Evolutionary conservation across 64 coral and sea anemone species (phyloP), one percentile per base, ranked within the genome.

Genomic region (Exaiptasia diaphana): DNA sequence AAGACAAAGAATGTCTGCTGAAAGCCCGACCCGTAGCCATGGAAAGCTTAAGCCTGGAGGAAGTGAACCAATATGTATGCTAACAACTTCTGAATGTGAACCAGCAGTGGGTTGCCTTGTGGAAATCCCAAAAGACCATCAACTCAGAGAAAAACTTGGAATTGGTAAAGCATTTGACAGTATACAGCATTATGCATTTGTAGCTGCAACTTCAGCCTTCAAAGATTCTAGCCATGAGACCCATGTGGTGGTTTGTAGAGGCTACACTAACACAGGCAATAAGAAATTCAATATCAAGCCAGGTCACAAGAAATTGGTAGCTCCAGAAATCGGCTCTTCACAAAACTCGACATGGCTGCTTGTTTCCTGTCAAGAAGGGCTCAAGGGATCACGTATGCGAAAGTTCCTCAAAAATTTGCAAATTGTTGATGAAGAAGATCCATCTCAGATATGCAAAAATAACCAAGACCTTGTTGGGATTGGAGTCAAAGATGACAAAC

Each of bases 141-240:
- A 73, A 45, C 69, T 73, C 4, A 46, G 69, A 24, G 69, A 48
- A 73, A 49, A 42, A 25, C 69, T 73, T 45, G 69, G 69, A 28
- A 73, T 73, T 73, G 69, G 14, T 46, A 18, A 28, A 65, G 61
- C 27, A 6, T 65, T 65, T 17, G 27, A 23, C 23, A 73, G 27
- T 73, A 45, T 73, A 42, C 69, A 73, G 8, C 69, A 73, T 15
- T 73, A 27, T 73, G 69, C 69, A 6, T 73, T 73, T 73, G 69
- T 49, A 38, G 38, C 38, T 73, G 44, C 69, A 49, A 73, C 69
- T 32, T 25, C 69, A 23, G 41, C 69, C 69, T 73, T 73, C 27
- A 42, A 49, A 14, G 69, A 73, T 42, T 73, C 69, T 23, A 45
- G 18, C 38, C 40, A 23, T 48, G 69, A 48, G 21, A 46, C 45